These are phyloP conservation scores for Orbicella faveolata DNA, from an alignment of 64 coral and sea anemone species.

Conservation along the genomic window DNA sequence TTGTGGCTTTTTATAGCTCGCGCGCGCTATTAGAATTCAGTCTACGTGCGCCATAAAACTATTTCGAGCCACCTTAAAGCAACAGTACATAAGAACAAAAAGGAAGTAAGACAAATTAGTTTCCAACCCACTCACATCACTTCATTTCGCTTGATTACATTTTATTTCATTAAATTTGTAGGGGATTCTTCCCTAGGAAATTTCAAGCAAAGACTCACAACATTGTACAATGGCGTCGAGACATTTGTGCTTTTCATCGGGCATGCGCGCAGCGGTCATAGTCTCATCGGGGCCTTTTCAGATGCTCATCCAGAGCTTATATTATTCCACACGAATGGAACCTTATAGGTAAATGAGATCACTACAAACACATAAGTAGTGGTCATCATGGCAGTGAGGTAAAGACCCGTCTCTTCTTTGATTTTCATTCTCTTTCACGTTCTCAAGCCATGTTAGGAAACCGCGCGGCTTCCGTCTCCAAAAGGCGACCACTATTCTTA, in stretches of 20 bases:
- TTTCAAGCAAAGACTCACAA: not conserved
- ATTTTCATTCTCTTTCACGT: not conserved
- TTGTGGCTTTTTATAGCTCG: too few species aligned
- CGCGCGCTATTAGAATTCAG: too few species aligned
- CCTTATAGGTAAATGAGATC: not conserved
- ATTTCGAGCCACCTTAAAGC: too few species aligned
- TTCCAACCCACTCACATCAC: not conserved
- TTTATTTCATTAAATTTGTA: not conserved
- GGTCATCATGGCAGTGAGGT: not conserved
- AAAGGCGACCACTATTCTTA: not conserved
- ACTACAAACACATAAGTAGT: not conserved
- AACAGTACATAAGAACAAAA: not conserved
- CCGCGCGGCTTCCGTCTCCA: not conserved
- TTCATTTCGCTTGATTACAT: not conserved
- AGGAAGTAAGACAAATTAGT: not conserved
- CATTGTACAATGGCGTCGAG: not conserved
- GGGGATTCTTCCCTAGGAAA: not conserved
- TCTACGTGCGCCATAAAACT: too few species aligned
- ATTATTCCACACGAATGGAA: not conserved
- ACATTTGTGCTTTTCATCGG: conserved; percentile 1
- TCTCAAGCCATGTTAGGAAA: not conserved
- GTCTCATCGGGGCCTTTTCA: not conserved
- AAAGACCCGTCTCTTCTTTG: not conserved
- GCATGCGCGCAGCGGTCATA: not conserved
- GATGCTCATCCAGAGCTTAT: not conserved